Conservation (phyloP, 2,888 invertebrate genomes). For the Cephus pygmeus region DNA sequence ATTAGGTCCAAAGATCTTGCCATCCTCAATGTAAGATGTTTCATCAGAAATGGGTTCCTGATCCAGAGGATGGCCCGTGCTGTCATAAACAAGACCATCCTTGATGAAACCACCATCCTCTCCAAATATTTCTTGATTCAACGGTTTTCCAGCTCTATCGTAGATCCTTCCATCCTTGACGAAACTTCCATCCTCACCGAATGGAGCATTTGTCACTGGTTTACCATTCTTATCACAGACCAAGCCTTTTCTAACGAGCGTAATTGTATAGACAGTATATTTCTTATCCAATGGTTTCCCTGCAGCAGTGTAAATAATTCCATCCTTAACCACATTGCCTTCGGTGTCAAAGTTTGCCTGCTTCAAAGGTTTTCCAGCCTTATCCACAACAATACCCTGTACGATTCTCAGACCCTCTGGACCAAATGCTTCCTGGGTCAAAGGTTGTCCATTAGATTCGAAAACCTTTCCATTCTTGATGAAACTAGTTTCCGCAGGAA, state of each 20-base stretch:
- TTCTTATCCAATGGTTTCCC: conserved; percentile 59
- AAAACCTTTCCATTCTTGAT: conserved; percentile 55
- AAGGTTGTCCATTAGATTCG: conserved; percentile 46
- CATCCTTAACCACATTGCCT: conserved; percentile 57
- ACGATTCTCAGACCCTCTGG: conserved; percentile 55
- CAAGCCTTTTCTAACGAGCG: conserved; percentile 49
- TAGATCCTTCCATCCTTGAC: conserved; percentile 56
- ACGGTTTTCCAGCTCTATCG: conserved; percentile 51
- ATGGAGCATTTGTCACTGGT: conserved; percentile 46
- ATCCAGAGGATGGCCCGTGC: conserved; percentile 49
- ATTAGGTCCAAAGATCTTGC: conserved; percentile 20
- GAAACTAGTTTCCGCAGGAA: conserved; percentile 47
- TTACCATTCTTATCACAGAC: conserved; percentile 56
- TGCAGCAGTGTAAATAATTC: conserved; percentile 44
- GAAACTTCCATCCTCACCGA: conserved; percentile 52
- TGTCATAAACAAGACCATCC: conserved; percentile 50
- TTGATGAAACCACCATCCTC: conserved; percentile 52
- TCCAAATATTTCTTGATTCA: conserved; percentile 52
- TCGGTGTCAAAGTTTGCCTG: conserved; percentile 52
- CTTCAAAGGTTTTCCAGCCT: conserved; percentile 52
- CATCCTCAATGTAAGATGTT: conserved; percentile 23
- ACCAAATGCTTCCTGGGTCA: conserved; percentile 60
- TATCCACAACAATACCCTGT: conserved; percentile 53
- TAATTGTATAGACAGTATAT: conserved; percentile 51
- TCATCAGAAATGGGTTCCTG: conserved; percentile 21